A percentile compares a stretch with the other conserved stretches of the same genome.
phyloP scores from a whole-genome alignment of 2,113 vertebrate species.

The Passer domesticus region DNA sequence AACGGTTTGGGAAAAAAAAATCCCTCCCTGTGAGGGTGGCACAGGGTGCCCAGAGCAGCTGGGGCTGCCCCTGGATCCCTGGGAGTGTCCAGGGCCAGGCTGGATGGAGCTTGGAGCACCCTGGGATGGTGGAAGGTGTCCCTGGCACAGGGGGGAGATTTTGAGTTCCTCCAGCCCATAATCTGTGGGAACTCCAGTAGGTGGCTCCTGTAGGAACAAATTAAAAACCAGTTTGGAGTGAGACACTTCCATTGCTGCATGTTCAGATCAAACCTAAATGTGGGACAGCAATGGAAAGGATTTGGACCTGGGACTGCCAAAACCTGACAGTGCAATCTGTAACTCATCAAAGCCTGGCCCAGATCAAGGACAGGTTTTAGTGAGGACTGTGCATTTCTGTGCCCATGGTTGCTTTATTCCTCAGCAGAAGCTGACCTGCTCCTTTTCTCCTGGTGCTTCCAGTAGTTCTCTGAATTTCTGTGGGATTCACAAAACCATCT shows the following conservation, averaged over 20 bases:
- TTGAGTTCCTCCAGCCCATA: not conserved
- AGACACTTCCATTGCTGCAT: not conserved
- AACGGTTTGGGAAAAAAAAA: not conserved
- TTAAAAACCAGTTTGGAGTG: not conserved
- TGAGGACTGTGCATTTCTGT: not conserved
- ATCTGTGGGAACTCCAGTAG: not conserved
- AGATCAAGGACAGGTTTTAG: not conserved
- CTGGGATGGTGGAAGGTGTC: not conserved
- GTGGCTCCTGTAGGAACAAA: not conserved
- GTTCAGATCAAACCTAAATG: not conserved
- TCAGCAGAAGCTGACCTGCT: not conserved
- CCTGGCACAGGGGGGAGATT: not conserved
- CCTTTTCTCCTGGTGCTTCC: not conserved
- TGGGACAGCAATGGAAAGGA: not conserved
- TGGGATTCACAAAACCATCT: not conserved
- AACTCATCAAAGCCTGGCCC: not conserved
- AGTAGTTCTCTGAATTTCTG: not conserved
- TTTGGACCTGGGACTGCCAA: not conserved
- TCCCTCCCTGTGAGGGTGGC: no score
- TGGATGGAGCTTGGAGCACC: not conserved
- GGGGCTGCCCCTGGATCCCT: no score
- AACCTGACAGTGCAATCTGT: not conserved
- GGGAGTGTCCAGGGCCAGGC: no score
- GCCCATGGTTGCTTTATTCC: not conserved
- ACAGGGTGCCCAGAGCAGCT: no score